Evolutionary conservation across 2,888 invertebrate species (phyloP).

Genomic region (Dynastes maya): DNA sequence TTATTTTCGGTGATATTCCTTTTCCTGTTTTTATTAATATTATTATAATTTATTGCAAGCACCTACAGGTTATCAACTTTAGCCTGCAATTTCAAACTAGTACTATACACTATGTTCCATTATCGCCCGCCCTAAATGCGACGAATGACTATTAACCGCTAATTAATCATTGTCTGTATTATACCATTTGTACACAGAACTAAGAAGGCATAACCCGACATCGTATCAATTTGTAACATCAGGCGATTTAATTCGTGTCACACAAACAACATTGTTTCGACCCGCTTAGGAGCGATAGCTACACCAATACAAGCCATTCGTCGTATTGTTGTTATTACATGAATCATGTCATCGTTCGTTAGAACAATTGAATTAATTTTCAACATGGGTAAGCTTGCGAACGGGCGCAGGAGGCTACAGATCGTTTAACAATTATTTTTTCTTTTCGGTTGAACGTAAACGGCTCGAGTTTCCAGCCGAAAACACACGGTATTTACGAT

Average conservation of each 20-base stretch:
- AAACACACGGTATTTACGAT: slow-evolving; percentile 64
- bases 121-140: slow-evolving; percentile 2
- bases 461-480: slow-evolving; percentile 58
- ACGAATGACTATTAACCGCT: slow-evolving; percentile 17
- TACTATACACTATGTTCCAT: not conserved
- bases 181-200: not conserved
- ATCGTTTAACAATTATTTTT: slow-evolving; percentile 65
- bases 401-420: slow-evolving; percentile 60
- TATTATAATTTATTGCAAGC: no score
- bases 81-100: not conserved
- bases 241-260: slow-evolving; percentile 28
- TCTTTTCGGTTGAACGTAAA: slow-evolving; percentile 11
- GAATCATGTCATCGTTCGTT: slow-evolving; percentile 69
- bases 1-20: no score
- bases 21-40: no score
- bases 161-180: slow-evolving; percentile 20
- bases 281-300: slow-evolving; percentile 7
- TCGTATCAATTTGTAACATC: slow-evolving; percentile 17
- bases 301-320: not conserved
- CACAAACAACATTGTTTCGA: slow-evolving; percentile 22
- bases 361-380: slow-evolving; percentile 71
- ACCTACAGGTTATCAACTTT: no score
- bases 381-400: slow-evolving; percentile 67
- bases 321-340: slow-evolving; percentile 58
- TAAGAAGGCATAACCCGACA: slow-evolving; percentile 3